Base-by-base conservation (phyloP, 37 sponge, comb jelly and placozoan species). In the Ephydatia muelleri region DNA sequence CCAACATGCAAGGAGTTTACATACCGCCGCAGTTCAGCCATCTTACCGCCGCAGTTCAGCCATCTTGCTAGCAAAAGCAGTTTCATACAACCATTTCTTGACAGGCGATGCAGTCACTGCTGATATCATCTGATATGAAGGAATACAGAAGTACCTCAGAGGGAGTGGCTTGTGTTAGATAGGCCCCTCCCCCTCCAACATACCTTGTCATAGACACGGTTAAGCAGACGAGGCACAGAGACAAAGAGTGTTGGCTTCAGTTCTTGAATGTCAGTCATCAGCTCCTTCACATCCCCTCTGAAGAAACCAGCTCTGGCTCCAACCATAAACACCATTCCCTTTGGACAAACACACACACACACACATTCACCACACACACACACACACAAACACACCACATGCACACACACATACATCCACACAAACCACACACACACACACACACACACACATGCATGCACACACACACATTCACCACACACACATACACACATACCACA, bases 121-220 rank as follows among this genome's bases (percentile, higher is more conserved):
- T 31, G 78, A 68, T 36, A 94, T 78, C 30, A 92, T 94, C 96
- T 95, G 39, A 32, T 14, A 25, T 38, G 25, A 8, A 72, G 31
- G 2, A 2, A 49, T n/a, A 25, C n/a, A n/a, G n/a, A n/a, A n/a
- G n/a, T n/a, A n/a, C n/a, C n/a, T n/a, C n/a, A 5, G 5, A 21
- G 3, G 28, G 80, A 68, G 33, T 27, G 65, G 25, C 0, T 1
- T 65, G 33, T 77, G 27, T 26, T n/a, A n/a, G n/a, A n/a, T n/a
- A n/a, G n/a, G n/a, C n/a, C n/a, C n/a, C n/a, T n/a, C n/a, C n/a
- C n/a, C n/a, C n/a, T n/a, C n/a, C n/a, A n/a, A n/a, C n/a, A n/a
- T n/a, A 95, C 95, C 90, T 96, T 96, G 77, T 98, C 99, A 64
- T 98, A 98, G 31, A 98, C 77, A 40, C 96, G 85, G 80, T 98